phyloP scores from a whole-genome alignment of 1,140 invertebrate species.

The Thaumatotibia leucotreta region DNA sequence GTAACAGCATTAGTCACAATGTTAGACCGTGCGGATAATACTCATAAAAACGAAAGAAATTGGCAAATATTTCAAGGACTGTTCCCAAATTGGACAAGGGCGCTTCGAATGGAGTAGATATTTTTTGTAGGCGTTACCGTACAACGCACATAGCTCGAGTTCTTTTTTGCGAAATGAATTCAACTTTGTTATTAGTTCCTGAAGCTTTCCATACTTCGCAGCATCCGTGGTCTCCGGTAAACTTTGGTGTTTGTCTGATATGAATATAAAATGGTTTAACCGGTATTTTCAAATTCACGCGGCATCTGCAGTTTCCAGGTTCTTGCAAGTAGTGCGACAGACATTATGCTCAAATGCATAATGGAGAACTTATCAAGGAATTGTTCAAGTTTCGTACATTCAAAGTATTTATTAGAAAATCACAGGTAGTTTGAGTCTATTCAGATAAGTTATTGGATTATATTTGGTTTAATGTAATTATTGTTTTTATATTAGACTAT shows the following conservation, averaged over 20 bases:
- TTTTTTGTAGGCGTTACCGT: not conserved
- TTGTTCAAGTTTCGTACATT: too few species aligned
- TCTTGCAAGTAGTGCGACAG: not conserved
- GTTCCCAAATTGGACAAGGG: not conserved
- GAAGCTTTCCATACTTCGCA: not conserved
- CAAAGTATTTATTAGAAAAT: not conserved
- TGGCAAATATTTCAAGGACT: not conserved
- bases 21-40: too few species aligned
- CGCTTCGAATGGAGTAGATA: not conserved
- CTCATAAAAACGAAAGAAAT: not conserved
- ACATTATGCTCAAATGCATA: not conserved
- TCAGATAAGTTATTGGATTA: not conserved
- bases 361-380: not conserved
- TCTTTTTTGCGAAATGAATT: not conserved
- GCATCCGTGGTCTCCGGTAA: not conserved
- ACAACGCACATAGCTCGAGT: not conserved
- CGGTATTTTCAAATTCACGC: slow-evolving; percentile 4
- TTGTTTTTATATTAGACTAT: too few species aligned
- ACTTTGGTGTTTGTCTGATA: slow-evolving; percentile 11
- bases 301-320: not conserved
- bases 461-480: too few species aligned
- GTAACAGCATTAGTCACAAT: not conserved
- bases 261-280: slow-evolving; percentile 10
- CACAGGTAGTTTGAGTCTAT: not conserved
- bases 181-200: not conserved